Conservation (phyloP, 2,113 vertebrate species). For the Mesembrinibis cayennensis region DNA sequence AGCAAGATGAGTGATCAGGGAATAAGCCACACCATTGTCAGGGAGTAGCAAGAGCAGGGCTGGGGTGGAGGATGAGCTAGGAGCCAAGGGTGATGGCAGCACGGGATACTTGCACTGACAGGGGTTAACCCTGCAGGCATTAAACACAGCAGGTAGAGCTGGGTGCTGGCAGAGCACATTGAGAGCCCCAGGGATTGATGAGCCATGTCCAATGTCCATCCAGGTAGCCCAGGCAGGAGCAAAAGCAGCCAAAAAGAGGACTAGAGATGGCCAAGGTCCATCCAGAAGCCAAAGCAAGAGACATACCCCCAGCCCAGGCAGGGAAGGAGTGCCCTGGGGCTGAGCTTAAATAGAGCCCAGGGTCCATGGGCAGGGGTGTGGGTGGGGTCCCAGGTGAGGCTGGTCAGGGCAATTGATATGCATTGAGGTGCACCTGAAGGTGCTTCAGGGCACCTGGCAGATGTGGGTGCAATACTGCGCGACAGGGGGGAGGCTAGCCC, state of each 20-base stretch:
- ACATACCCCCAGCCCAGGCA: rapidly evolving
- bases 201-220: neutral
- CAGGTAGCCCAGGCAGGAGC: neutral
- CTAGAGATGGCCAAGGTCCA: rapidly evolving
- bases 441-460: neutral
- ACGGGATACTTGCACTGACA: neutral
- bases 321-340: rapidly evolving
- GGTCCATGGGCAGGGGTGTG: neutral
- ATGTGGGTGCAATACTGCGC: neutral
- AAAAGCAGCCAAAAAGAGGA: neutral
- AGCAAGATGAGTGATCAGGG: neutral
- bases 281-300: neutral
- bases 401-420: neutral
- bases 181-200: neutral
- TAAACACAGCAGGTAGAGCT: neutral
- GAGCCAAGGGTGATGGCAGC: neutral
- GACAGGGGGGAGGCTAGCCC: neutral
- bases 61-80: neutral
- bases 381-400: neutral
- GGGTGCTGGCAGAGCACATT: neutral
- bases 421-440: neutral
- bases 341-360: neutral
- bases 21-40: neutral
- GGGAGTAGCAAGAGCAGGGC: neutral
- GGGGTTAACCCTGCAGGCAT: neutral